Evolutionary conservation across 2,113 vertebrate genomes (phyloP).

Genomic region (Fulmarus glacialis): DNA sequence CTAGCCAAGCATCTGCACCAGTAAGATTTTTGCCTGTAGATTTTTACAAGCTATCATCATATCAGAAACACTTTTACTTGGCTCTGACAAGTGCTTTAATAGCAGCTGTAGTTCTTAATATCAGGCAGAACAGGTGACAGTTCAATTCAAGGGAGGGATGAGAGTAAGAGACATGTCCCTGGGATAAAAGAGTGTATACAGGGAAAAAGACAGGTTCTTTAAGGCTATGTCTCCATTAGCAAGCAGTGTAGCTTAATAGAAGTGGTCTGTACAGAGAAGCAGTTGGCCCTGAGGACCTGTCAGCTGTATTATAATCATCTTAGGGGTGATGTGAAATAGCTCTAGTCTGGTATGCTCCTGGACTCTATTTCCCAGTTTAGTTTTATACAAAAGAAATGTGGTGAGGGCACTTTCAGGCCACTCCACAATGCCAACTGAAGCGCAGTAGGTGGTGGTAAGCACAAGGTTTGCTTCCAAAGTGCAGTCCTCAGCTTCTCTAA

Average conservation of each 20-base stretch:
- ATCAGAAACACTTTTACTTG: not conserved
- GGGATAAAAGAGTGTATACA: not conserved
- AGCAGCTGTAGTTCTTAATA: not conserved
- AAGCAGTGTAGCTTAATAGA: not conserved
- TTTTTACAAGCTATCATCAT: not conserved
- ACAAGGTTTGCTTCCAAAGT: not conserved
- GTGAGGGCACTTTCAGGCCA: not conserved
- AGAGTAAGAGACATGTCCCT: not conserved
- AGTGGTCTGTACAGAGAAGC: not conserved
- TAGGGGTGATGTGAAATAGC: not conserved
- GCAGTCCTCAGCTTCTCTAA: not conserved
- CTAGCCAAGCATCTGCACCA: not conserved
- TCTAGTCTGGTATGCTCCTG: not conserved
- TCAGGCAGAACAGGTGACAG: not conserved
- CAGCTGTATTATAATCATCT: not conserved
- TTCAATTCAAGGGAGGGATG: not conserved
- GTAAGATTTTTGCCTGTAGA: not conserved
- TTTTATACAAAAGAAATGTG: not conserved
- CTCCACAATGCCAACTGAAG: not conserved
- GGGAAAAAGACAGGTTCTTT: not conserved
- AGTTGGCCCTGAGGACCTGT: not conserved
- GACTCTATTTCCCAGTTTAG: not conserved
- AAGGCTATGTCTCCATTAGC: not conserved
- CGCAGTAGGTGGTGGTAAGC: not conserved
- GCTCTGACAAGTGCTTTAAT: not conserved